Percentiles rank a stretch among this genome's conserved stretches.
phyloP scores from a whole-genome alignment of 2,113 vertebrate species.

The Macquaria ambigua region DNA sequence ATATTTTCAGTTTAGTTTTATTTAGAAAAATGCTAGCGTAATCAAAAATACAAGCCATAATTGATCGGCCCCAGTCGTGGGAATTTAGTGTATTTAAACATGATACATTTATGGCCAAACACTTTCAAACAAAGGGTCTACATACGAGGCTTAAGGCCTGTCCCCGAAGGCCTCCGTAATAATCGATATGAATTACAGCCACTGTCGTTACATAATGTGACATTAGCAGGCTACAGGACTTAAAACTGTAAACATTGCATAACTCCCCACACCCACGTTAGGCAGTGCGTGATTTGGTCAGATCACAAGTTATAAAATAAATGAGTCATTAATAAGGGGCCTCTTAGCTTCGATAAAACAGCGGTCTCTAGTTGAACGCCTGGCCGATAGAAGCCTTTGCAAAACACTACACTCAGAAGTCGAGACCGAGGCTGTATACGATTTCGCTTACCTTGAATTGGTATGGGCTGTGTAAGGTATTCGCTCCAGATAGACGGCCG shows the following conservation, averaged over 20 bases:
- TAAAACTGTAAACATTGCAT: background rate
- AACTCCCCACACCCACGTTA: background rate
- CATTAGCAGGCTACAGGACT: background rate
- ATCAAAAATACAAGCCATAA: background rate
- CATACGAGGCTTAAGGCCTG: slow-evolving; percentile 70
- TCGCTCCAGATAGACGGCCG: slow-evolving; percentile 84
- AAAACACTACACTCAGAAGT: slow-evolving; percentile 60
- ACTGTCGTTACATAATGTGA: slow-evolving; percentile 44
- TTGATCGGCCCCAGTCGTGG: background rate
- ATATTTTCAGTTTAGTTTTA: slow-evolving; percentile 50
- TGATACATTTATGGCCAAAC: slow-evolving; percentile 44
- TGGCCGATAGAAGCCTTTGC: background rate
- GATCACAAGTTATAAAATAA: slow-evolving; percentile 22
- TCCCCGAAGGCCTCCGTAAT: slow-evolving; percentile 66
- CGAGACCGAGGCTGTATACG: slow-evolving; percentile 66
- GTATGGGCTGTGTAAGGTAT: slow-evolving; percentile 83
- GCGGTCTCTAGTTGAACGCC: slow-evolving; percentile 60
- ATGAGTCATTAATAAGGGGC: slow-evolving; percentile 59
- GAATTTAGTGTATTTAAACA: background rate
- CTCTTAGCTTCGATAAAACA: slow-evolving; percentile 58
- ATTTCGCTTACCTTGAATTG: slow-evolving; percentile 85
- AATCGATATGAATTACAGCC: slow-evolving; percentile 59
- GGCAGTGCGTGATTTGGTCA: background rate
- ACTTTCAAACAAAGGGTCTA: slow-evolving; percentile 76
- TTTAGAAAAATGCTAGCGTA: background rate